Evolutionary conservation across 1,140 invertebrate genomes (phyloP), one percentile per base, ranked within the genome.

Genomic region (Drosophila lowei): DNA sequence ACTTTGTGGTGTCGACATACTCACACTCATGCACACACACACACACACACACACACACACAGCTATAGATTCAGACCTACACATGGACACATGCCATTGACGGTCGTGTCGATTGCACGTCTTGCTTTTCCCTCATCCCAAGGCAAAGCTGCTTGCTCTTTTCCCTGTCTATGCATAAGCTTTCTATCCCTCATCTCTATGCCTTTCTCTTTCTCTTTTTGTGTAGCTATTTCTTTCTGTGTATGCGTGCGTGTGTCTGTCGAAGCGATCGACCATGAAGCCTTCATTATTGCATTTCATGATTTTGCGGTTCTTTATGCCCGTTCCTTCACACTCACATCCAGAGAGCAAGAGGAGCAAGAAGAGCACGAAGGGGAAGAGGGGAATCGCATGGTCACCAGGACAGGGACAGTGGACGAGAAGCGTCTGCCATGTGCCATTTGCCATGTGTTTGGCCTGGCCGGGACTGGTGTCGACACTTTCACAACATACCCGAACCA

Each of bases 241-340:
- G 60, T 49, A 42, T 57, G 50, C 55, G 66, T 56, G 55, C 43
- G 52, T 61, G 72, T 61, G 75, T 67, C 55, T 79, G 72, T 76
- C 67, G 76, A 80, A 88, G 83, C 83, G 83, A 88, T 88, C 83
- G 83, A 88, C 83, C 83, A 88, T 88, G 84, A 88, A 76, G 83
- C 83, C 83, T 88, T 88, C 83, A 88, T 88, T 88, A 88, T 88
- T 88, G 83, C 83, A 88, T 88, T 88, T 83, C 74, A 88, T 88
- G 83, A 88, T 88, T 88, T 88, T 88, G 83, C 78, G 83, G 83
- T 88, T 88, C 83, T 88, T 88, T 88, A 88, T 88, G 83, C 83
- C 72, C 64, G 48, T 70, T 81, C 70, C 70, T 78, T 71, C 59
- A 72, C 59, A 84, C 67, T 46, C 41, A 23, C 41, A 64, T 28